Evolutionary conservation across 2,113 vertebrate species (phyloP), one percentile per base, ranked within the genome.

Genomic region (Peucedramus taeniatus): DNA sequence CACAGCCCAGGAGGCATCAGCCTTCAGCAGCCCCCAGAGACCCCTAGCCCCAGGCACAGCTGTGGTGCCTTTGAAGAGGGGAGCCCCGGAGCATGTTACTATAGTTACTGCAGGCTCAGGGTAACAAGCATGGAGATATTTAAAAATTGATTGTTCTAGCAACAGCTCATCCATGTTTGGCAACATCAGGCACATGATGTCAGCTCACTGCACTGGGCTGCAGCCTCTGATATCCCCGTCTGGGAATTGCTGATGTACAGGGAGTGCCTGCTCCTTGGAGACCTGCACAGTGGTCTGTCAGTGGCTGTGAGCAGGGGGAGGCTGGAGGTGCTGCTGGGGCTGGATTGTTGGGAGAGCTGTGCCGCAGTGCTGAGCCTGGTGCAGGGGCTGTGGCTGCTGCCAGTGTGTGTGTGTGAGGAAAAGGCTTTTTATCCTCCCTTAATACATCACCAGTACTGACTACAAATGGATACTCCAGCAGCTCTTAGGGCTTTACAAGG

Each of bases 71-170:
- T 87, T 93, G 93, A 77, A 94, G 78, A 84, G 64, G 89, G 89
- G 82, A 95, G 83, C 89, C 95, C 95, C 24, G 1, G 81, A 94
- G 89, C 86, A n/a, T 4, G 95, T 98, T 98, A 65, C 97, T 94
- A 97, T 98, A 96, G 98, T 85, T 97, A 98, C 98, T 86, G 87
- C 83, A 50, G 68, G 78, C 90, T 83, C 85, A 82, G 72, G 72
- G 86, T 70, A 96, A 94, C 71, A 88, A 91, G 53, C 85, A 81
- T 79, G 82, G 89, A 90, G 90, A 60, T 57, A 60, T 82, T 95
- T 93, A 92, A 89, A 91, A 95, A 92, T 88, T 96, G 97, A 96
- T 87, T 96, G 95, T 93, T 95, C 68, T 66, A 87, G 90, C 94
- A 94, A 76, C 87, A 91, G 82, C 82, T 86, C 76, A 65, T 66